These are phyloP conservation scores for Oncorhynchus gorbuscha DNA, from an alignment of 2,113 vertebrate species.

Conservation along the genomic window DNA sequence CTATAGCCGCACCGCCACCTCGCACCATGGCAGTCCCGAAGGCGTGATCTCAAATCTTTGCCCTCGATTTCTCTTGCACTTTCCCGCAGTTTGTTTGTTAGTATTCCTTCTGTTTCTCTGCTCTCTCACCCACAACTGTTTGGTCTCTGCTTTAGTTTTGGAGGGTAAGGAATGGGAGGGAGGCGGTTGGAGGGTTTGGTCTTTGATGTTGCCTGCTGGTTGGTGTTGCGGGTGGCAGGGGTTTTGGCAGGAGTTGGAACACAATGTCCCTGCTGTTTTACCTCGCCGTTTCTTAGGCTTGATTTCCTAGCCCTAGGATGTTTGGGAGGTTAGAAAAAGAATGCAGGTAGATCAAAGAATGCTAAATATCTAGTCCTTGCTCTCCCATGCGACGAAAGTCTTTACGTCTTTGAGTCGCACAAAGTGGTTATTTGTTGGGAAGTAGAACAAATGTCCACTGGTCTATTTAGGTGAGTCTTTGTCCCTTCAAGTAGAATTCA, in stretches of 20 bases:
- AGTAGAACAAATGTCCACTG: conserved; percentile 41
- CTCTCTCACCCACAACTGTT: not conserved
- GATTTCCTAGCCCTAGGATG: too few species aligned
- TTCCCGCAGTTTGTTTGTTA: conserved; percentile 25
- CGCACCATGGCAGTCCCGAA: conserved; percentile 58
- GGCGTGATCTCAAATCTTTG: conserved; percentile 38
- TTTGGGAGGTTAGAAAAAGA: not conserved
- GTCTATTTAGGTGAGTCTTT: conserved; percentile 45
- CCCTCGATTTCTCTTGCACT: not conserved
- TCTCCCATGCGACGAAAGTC: not conserved
- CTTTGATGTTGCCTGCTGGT: conserved; percentile 65
- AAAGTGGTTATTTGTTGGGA: not conserved
- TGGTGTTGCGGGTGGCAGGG: conserved; percentile 50
- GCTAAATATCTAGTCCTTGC: not conserved
- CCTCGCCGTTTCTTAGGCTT: not conserved
- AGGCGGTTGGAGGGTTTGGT: conserved; percentile 1
- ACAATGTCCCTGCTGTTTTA: conserved; percentile 54
- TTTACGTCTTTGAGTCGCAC: not conserved
- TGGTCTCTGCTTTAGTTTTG: not conserved
- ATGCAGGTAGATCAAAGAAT: not conserved
- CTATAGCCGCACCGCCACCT: conserved; percentile 44
- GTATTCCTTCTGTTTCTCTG: conserved; percentile 3
- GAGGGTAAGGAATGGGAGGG: not conserved
- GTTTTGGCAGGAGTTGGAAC: conserved; percentile 1
- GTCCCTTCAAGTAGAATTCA: conserved; percentile 22